These are phyloP conservation scores for Hypothenemus hampei DNA, from an alignment of 1,140 invertebrate species.

Conservation along the genomic window DNA sequence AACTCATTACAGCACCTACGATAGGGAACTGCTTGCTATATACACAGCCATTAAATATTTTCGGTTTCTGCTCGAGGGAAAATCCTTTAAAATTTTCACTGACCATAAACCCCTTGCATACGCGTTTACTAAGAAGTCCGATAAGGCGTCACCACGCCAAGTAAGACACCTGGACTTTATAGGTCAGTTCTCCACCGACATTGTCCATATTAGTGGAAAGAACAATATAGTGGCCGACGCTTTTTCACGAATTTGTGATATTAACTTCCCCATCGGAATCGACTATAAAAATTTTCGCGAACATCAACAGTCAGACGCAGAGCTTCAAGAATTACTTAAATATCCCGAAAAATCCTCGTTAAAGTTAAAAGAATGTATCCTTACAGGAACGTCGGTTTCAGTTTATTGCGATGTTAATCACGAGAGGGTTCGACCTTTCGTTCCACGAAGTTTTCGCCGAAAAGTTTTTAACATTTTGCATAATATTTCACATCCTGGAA, in stretches of 20 bases:
- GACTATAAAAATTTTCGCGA: not conserved
- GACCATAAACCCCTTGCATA: too few relatives aligned
- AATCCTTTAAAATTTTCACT: too few relatives aligned
- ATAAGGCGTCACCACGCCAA: too few relatives aligned
- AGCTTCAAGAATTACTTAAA: not conserved
- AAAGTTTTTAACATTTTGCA: not conserved
- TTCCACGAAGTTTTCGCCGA: not conserved
- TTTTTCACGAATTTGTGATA: not conserved
- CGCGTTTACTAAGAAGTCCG: too few relatives aligned
- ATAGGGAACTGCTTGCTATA: too few relatives aligned
- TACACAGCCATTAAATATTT: too few relatives aligned
- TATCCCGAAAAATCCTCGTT: not conserved
- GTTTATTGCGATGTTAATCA: not conserved
- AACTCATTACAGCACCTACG: too few relatives aligned
- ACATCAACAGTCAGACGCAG: not conserved
- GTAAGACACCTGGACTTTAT: too few relatives aligned
- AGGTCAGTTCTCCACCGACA: too few relatives aligned
- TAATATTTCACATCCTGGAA: slow-evolving; percentile 30
- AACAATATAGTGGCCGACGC: not conserved
- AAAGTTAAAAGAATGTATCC: not conserved
- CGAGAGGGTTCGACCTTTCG: not conserved
- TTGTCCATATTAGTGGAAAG: too few relatives aligned
- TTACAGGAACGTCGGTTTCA: not conserved
- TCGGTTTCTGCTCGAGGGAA: too few relatives aligned
- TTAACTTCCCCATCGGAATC: not conserved